These are phyloP conservation scores for Gambelia wislizenii DNA, from an alignment of 2,797 vertebrate genomes.

Conservation along the genomic window DNA sequence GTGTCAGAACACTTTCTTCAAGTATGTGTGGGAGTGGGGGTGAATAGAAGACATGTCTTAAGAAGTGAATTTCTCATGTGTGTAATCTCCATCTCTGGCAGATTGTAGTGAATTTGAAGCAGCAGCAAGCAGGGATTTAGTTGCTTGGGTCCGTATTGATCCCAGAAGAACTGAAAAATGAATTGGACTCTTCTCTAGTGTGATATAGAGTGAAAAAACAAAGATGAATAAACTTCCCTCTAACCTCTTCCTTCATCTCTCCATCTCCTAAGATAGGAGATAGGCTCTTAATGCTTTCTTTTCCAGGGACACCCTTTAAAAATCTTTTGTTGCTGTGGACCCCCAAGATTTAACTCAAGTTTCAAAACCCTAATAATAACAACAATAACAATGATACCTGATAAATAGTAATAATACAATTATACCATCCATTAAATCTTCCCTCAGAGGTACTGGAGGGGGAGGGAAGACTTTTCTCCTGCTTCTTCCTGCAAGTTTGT, in stretches of 20 bases:
- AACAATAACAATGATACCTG: too few species aligned
- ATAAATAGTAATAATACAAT: too few species aligned
- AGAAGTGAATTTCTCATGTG: slow-evolving; percentile 21
- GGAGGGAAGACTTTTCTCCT: too few species aligned
- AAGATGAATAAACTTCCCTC: neutral
- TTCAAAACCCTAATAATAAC: too few species aligned
- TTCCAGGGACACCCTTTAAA: too few species aligned
- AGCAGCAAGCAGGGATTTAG: slow-evolving; percentile 31
- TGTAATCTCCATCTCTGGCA: slow-evolving; percentile 12
- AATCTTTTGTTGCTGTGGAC: too few species aligned
- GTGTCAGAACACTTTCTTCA: slow-evolving; percentile 2
- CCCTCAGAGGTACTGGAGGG: too few species aligned
- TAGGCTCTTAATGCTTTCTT: too few species aligned
- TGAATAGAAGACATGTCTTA: neutral
- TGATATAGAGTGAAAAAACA: neutral
- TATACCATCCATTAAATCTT: too few species aligned
- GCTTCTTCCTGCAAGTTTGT: too few species aligned
- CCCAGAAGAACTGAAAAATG: neutral
- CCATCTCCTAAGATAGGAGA: too few species aligned
- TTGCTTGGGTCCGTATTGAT: slow-evolving; percentile 10
- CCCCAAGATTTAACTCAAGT: too few species aligned
- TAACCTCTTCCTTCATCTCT: neutral
- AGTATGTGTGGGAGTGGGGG: neutral
- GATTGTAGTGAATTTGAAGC: slow-evolving; percentile 28
- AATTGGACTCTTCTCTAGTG: neutral